phyloP scores from a whole-genome alignment of 2,113 vertebrate genomes.

The Psettodes erumei region DNA sequence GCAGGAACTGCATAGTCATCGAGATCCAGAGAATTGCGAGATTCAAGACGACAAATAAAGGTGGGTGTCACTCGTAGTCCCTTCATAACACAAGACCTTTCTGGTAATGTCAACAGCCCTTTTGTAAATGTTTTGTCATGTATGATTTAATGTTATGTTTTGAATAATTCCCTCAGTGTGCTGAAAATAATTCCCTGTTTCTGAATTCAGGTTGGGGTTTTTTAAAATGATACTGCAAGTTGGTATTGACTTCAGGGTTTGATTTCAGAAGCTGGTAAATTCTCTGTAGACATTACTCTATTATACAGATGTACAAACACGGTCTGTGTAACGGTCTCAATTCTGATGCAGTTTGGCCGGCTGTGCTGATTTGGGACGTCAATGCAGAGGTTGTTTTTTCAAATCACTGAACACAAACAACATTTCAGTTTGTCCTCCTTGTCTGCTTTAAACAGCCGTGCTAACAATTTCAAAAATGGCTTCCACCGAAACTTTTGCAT shows the following conservation, averaged over 20 bases:
- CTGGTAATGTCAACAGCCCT: neutral
- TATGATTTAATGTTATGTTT: neutral
- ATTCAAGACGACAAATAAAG: slow-evolving; percentile 75
- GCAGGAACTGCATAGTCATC: slow-evolving; percentile 65
- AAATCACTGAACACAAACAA: slow-evolving; percentile 13
- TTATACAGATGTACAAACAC: slow-evolving; percentile 4
- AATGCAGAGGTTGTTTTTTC: slow-evolving; percentile 9
- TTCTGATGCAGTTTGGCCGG: slow-evolving; percentile 26
- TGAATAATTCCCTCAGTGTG: slow-evolving; percentile 2
- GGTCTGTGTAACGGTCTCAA: neutral
- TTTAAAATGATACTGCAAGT: neutral
- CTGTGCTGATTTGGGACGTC: slow-evolving; percentile 13
- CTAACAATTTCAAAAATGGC: neutral
- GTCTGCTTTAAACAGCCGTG: neutral
- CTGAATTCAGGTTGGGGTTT: too few species aligned
- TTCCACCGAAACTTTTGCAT: neutral
- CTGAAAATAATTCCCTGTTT: neutral
- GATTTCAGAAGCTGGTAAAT: neutral
- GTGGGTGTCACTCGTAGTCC: slow-evolving; percentile 71
- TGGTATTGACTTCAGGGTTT: neutral
- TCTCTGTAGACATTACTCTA: neutral
- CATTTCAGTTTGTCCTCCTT: neutral
- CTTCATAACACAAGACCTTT: neutral
- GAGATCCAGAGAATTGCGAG: slow-evolving; percentile 60
- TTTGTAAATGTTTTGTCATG: neutral